A percentile compares a stretch with the other conserved stretches of the same genome.
phyloP scores from a whole-genome alignment of 1,140 invertebrate species.

The Platyura marginata region DNA sequence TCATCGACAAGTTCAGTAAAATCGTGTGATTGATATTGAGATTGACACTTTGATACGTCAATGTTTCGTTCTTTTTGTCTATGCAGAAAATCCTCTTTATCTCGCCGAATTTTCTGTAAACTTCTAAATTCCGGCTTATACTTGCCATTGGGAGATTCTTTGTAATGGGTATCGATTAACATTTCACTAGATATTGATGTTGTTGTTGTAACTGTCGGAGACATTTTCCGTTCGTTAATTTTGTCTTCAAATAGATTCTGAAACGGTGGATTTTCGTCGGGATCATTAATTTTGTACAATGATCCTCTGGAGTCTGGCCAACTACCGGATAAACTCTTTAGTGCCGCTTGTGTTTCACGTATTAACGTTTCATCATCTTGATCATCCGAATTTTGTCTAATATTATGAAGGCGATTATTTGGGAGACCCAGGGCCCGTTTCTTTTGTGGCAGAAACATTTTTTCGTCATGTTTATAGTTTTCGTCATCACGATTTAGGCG shows the following conservation, averaged over 20 bases:
- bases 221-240: conserved; percentile 32
- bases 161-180: neutral
- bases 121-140: neutral
- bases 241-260: conserved; percentile 75
- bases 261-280: conserved; percentile 58
- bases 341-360: conserved; percentile 64
- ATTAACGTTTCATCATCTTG: conserved; percentile 64
- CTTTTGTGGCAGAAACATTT: conserved; percentile 32
- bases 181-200: conserved; percentile 27
- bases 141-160: neutral
- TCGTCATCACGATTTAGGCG: conserved; percentile 21
- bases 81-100: conserved; percentile 17
- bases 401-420: conserved; percentile 23
- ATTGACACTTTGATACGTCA: conserved; percentile 16
- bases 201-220: conserved; percentile 37
- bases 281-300: conserved; percentile 39
- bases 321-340: conserved; percentile 64
- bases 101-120: conserved; percentile 2
- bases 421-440: conserved; percentile 31
- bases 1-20: conserved; percentile 64
- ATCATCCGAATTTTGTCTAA: conserved; percentile 18
- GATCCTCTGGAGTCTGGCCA: conserved; percentile 47
- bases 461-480: conserved; percentile 1
- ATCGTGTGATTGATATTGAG: conserved; percentile 47
- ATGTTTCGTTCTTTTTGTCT: conserved; percentile 22